Percentiles rank a stretch among this genome's conserved stretches.
phyloP scores from a whole-genome alignment of 2,113 vertebrate genomes.

The Paralichthys olivaceus region DNA sequence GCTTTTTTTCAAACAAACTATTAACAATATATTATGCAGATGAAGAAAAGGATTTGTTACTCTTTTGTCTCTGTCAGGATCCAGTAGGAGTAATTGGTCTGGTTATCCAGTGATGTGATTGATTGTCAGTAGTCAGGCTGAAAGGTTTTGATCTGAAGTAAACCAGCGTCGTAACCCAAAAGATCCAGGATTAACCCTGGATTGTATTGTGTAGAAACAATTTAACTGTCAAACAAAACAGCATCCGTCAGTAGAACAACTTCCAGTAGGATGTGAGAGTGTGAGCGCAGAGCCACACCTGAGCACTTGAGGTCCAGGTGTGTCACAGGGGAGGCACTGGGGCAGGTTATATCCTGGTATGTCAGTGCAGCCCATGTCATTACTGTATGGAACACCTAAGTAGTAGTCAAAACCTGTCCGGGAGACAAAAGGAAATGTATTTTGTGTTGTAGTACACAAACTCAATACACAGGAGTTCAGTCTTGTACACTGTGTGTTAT shows the following conservation, averaged over 20 bases:
- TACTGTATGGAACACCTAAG: constrained; percentile 95
- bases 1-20: too few relatives aligned
- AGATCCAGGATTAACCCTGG: too few relatives aligned
- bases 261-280: not conserved
- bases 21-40: too few relatives aligned
- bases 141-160: not conserved
- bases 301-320: rapidly evolving
- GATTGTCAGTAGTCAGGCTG: not conserved
- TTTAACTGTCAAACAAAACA: too few relatives aligned
- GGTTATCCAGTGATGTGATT: not conserved
- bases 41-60: too few relatives aligned
- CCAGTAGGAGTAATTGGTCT: too few relatives aligned
- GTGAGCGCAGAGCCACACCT: constrained; percentile 44
- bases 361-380: constrained; percentile 98
- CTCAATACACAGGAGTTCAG: not conserved
- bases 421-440: constrained; percentile 22
- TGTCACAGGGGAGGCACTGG: constrained; percentile 84
- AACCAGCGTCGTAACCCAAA: not conserved
- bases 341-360: constrained; percentile 89
- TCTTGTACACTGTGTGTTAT: not conserved
- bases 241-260: too few relatives aligned
- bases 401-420: constrained; percentile 94
- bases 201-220: too few relatives aligned
- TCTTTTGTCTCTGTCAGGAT: too few relatives aligned
- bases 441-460: not conserved